phyloP scores from a whole-genome alignment of 2,113 vertebrate genomes.

The Spermophilus dauricus region DNA sequence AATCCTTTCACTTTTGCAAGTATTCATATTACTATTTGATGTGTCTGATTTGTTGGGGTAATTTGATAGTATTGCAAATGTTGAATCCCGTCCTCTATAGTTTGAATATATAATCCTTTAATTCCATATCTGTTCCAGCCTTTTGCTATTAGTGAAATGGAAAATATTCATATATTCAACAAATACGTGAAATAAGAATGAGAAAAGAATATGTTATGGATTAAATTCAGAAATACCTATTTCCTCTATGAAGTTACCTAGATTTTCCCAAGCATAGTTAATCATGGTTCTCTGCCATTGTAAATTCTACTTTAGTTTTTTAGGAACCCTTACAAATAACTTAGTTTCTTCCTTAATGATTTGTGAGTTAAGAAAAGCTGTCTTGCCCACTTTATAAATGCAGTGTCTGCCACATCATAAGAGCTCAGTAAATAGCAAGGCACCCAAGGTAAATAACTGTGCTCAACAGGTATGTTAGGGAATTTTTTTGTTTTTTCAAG shows the following conservation, averaged over 20 bases:
- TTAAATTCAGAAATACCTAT: constrained; percentile 27
- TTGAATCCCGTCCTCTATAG: neutral
- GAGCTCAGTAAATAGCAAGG: neutral
- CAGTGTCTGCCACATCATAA: neutral
- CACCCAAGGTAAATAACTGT: neutral
- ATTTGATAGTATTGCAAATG: constrained; percentile 3
- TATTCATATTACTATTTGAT: neutral
- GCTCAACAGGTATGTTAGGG: neutral
- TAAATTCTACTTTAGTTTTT: constrained; percentile 14
- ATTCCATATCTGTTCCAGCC: neutral
- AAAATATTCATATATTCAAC: neutral
- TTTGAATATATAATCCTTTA: constrained; percentile 39
- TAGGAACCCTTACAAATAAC: neutral
- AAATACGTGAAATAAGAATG: too few relatives aligned
- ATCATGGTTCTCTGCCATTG: neutral
- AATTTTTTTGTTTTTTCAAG: constrained; percentile 11
- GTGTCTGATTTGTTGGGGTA: neutral
- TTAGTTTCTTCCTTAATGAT: neutral
- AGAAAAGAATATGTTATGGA: neutral
- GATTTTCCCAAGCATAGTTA: neutral
- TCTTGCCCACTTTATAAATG: neutral
- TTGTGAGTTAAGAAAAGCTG: neutral
- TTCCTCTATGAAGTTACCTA: neutral
- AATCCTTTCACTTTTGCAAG: neutral
- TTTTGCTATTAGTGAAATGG: neutral